Evolutionary conservation across 1,140 invertebrate genomes (phyloP).

Genomic region (Parasteatoda tepidariorum): DNA sequence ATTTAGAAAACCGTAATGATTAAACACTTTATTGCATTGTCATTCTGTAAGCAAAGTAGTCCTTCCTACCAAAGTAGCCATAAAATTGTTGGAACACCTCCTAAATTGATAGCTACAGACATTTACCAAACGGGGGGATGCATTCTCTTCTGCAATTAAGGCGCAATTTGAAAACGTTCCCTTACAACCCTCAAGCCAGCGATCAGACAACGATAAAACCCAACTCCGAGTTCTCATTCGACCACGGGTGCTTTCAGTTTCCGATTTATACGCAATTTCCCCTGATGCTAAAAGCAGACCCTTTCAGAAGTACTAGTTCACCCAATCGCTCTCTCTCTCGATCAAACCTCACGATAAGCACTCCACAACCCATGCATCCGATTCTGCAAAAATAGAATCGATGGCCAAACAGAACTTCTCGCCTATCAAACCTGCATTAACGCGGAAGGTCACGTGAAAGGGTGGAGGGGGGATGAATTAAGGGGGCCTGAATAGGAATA

Average conservation of each 20-base stretch:
- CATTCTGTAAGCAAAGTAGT: no score
- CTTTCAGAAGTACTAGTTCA: background rate
- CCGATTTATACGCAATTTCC: conserved; percentile 46
- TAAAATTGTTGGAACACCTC: no score
- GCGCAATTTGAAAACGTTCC: background rate
- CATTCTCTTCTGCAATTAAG: background rate
- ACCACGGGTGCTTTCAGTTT: conserved; percentile 47
- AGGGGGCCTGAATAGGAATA: conserved; percentile 3
- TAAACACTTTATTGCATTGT: no score
- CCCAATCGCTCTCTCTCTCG: conserved; percentile 3
- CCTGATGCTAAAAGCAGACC: conserved; percentile 1
- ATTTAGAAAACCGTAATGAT: no score
- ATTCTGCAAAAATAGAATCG: conserved; percentile 45
- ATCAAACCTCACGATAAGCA: conserved; percentile 36
- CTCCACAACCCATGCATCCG: background rate
- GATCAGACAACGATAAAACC: conserved; percentile 13
- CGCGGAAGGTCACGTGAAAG: conserved; percentile 31
- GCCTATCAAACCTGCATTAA: conserved; percentile 55
- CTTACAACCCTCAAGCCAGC: background rate
- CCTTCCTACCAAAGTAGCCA: no score
- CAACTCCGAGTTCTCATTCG: conserved; percentile 4
- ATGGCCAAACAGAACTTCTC: conserved; percentile 25
- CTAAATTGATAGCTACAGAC: no score
- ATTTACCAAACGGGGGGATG: no score
- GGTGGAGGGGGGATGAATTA: background rate